phyloP scores from a whole-genome alignment of 2,888 invertebrate species.

The Saturnia japonica region DNA sequence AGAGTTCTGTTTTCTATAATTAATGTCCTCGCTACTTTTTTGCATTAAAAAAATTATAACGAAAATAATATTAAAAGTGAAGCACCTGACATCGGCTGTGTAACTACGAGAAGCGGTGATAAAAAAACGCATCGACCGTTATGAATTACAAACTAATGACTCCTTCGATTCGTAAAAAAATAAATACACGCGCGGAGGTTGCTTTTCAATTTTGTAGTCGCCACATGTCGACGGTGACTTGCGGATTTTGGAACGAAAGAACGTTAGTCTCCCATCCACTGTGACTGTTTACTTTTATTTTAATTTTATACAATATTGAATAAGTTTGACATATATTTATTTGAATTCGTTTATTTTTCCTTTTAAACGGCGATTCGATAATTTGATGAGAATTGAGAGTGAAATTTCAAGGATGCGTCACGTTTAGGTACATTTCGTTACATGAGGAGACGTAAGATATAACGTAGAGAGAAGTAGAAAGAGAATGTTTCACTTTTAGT shows the following conservation, averaged over 20 bases:
- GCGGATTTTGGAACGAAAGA: conserved; percentile 40
- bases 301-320: no score
- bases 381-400: no score
- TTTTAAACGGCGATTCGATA: no score
- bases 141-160: conserved; percentile 75
- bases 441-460: no score
- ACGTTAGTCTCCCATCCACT: conserved; percentile 22
- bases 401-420: no score
- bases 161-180: conserved; percentile 63
- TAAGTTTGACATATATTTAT: no score
- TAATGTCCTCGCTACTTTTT: conserved; percentile 49
- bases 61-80: conserved; percentile 44
- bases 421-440: no score
- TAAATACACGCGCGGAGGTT: conserved; percentile 58
- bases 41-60: conserved; percentile 53
- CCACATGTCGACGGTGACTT: conserved; percentile 78
- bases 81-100: conserved; percentile 59
- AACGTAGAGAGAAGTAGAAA: no score
- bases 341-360: no score
- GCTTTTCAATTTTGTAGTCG: conserved; percentile 67
- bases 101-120: conserved; percentile 40
- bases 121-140: conserved; percentile 66
- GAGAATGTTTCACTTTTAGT: no score
- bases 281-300: neutral
- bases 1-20: conserved; percentile 29